Evolutionary conservation across 2,797 vertebrate genomes (phyloP).

Genomic region (Phalanger gymnotis): DNA sequence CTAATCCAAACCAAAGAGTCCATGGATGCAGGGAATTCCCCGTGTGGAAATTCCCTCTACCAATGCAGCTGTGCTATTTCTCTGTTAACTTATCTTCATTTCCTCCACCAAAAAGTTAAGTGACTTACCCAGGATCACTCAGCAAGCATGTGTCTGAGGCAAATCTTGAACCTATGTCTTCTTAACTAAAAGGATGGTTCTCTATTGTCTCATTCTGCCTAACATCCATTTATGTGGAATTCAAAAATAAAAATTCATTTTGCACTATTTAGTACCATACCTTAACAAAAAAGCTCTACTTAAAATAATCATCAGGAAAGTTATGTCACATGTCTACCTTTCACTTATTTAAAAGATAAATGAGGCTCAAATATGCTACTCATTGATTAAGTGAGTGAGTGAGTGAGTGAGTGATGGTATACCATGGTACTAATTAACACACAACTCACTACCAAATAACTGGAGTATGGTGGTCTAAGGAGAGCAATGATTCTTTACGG

Average conservation of each 20-base stretch:
- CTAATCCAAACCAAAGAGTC: neutral
- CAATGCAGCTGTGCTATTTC: neutral
- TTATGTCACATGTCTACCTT: neutral
- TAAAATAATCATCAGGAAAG: conserved; percentile 5
- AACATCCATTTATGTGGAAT: conserved; percentile 12
- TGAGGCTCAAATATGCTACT: neutral
- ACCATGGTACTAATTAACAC: neutral
- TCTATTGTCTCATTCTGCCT: neutral
- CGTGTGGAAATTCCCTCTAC: neutral
- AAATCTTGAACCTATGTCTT: neutral
- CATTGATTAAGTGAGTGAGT: conserved; percentile 18
- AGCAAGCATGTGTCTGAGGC: neutral
- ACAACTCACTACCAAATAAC: neutral
- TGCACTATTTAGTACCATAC: neutral
- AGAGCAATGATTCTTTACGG: neutral
- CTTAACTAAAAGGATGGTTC: neutral
- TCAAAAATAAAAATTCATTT: conserved; percentile 10
- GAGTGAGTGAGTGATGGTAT: conserved; percentile 17
- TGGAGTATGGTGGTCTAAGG: conserved; percentile 10
- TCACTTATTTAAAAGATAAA: conserved; percentile 8
- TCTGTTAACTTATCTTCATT: neutral
- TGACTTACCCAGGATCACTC: neutral
- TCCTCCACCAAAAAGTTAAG: neutral
- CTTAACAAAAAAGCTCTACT: conserved; percentile 18
- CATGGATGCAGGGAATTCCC: neutral